Evolutionary conservation across 2,797 vertebrate genomes (phyloP).

Genomic region (Florisuga fusca): DNA sequence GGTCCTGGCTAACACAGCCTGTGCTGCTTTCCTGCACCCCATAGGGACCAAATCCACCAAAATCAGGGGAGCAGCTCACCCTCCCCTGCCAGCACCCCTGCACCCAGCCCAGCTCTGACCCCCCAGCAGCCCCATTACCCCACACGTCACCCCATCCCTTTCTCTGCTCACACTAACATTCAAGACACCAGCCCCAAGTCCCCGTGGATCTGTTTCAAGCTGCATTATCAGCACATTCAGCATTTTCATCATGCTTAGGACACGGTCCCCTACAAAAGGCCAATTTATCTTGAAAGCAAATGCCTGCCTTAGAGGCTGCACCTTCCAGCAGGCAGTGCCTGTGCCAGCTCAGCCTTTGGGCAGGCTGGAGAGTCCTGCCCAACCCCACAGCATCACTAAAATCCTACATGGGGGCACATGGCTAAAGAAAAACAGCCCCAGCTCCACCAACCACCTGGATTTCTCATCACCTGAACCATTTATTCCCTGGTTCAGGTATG

Average conservation of each 20-base stretch:
- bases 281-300: conserved; percentile 19
- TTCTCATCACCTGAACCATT: not conserved
- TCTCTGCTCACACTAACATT: not conserved
- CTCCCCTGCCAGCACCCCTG: not conserved
- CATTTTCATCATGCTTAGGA: conserved; percentile 34
- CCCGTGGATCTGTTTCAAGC: not conserved
- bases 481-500: not conserved
- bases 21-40: rapidly evolving
- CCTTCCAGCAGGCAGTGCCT: not conserved
- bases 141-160: not conserved
- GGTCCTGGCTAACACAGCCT: not conserved
- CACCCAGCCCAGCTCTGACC: not conserved
- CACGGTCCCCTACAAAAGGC: not conserved
- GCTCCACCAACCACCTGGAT: not conserved
- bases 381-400: rapidly evolving
- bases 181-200: not conserved
- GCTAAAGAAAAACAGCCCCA: not conserved
- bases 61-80: not conserved
- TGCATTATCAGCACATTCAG: conserved; percentile 52
- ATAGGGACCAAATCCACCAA: not conserved
- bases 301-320: not conserved
- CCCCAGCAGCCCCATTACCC: not conserved
- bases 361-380: not conserved
- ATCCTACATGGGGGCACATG: not conserved
- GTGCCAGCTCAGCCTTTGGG: not conserved